phyloP scores from a whole-genome alignment of 2,797 vertebrate genomes.

The Pristis pectinata region DNA sequence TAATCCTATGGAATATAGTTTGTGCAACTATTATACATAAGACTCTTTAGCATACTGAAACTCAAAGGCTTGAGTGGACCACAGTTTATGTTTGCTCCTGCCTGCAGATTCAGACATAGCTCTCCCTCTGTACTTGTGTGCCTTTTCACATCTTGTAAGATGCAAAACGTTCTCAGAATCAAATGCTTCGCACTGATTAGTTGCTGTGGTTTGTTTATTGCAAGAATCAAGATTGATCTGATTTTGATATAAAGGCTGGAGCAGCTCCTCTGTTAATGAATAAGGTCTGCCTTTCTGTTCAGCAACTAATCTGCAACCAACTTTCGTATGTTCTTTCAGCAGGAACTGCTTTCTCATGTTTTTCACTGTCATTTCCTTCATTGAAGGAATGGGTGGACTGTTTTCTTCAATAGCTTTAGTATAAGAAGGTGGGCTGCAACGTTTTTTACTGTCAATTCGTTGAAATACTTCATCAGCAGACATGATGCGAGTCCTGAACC shows the following conservation, averaged over 20 bases:
- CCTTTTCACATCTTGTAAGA: constrained; percentile 41
- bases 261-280: constrained; percentile 57
- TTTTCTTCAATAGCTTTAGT: constrained; percentile 63
- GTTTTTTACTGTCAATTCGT: constrained; percentile 62
- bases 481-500: constrained; percentile 52
- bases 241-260: constrained; percentile 31
- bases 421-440: constrained; percentile 74
- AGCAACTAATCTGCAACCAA: background rate
- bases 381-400: constrained; percentile 43
- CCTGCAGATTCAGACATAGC: constrained; percentile 70
- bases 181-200: constrained; percentile 41
- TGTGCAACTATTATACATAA: constrained; percentile 66
- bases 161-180: constrained; percentile 42
- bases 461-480: constrained; percentile 75
- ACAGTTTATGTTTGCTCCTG: constrained; percentile 52
- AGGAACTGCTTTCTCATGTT: constrained; percentile 51
- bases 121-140: constrained; percentile 59
- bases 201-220: constrained; percentile 30
- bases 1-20: background rate
- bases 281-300: constrained; percentile 55
- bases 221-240: constrained; percentile 40
- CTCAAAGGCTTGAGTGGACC: constrained; percentile 80
- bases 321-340: background rate
- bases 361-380: constrained; percentile 64
- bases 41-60: constrained; percentile 83